Evolutionary conservation across 2,113 vertebrate genomes (phyloP).

Genomic region (Todiramphus saurophagus): DNA sequence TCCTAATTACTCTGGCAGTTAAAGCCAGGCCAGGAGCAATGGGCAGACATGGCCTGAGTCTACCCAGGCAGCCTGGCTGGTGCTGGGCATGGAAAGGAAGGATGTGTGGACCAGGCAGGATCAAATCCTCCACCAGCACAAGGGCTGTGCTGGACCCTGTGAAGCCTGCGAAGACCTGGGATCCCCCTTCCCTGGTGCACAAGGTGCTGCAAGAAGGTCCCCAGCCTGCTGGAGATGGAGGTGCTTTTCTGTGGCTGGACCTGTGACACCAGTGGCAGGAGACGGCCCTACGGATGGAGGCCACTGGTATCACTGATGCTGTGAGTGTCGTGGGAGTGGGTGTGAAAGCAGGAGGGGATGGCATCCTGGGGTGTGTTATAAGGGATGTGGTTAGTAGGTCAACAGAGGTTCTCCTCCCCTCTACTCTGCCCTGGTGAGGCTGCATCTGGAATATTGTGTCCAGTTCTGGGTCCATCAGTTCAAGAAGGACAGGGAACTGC

Average conservation of each 20-base stretch:
- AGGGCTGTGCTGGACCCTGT: not conserved
- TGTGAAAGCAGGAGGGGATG: not conserved
- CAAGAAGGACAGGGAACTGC: too few species aligned
- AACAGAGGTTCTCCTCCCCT: too few species aligned
- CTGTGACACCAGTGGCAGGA: not conserved
- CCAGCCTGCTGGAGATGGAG: not conserved
- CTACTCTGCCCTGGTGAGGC: too few species aligned
- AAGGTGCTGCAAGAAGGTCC: not conserved
- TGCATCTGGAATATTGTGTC: too few species aligned
- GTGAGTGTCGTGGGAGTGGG: not conserved
- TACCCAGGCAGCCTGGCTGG: not conserved
- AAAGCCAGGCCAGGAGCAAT: not conserved
- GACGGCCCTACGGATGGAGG: too few species aligned
- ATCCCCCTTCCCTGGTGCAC: not conserved
- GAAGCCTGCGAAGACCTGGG: not conserved
- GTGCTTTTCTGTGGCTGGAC: not conserved
- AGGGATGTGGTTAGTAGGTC: too few species aligned
- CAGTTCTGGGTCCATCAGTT: too few species aligned
- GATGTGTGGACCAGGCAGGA: not conserved
- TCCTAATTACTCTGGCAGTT: not conserved
- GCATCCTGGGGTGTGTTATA: too few species aligned
- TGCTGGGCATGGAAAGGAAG: not conserved
- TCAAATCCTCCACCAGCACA: fast-evolving
- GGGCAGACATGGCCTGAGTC: not conserved
- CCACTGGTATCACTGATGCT: fast-evolving